Conservation (phyloP, 1,140 invertebrate species). For the Papilio machaon region DNA sequence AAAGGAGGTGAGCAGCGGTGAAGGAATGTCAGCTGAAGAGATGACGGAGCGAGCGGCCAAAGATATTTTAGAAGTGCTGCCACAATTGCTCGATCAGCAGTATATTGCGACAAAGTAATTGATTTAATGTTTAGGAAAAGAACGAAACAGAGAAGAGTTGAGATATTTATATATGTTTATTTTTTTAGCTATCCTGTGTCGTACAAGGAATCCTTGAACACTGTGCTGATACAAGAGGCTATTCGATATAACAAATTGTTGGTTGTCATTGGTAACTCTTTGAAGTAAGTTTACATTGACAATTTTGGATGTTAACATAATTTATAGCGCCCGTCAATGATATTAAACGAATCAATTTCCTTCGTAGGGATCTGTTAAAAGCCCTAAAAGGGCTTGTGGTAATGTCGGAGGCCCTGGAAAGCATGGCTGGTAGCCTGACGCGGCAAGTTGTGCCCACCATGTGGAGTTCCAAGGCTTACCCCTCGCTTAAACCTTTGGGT, state of each 20-base stretch:
- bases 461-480: conserved; percentile 89
- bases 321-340: background rate
- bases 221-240: conserved; percentile 91
- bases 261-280: conserved; percentile 83
- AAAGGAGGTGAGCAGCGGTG: conserved; percentile 79
- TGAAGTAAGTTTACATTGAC: conserved; percentile 67
- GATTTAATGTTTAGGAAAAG: background rate
- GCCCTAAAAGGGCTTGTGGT: conserved; percentile 90
- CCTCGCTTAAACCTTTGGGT: conserved; percentile 92
- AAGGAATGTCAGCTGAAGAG: conserved; percentile 83
- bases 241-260: conserved; percentile 89
- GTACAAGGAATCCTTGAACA: conserved; percentile 92
- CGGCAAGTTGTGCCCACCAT: conserved; percentile 86
- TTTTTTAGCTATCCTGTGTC: conserved; percentile 87
- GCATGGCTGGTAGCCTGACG: conserved; percentile 84
- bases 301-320: conserved; percentile 4
- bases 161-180: background rate
- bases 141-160: background rate
- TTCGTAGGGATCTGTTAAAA: conserved; percentile 84
- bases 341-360: background rate
- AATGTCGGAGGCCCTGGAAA: conserved; percentile 89
- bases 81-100: conserved; percentile 82
- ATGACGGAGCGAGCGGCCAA: conserved; percentile 79
- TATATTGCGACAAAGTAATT: conserved; percentile 78
- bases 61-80: conserved; percentile 82